These are phyloP conservation scores for Sebastes alutus DNA, from an alignment of 2,797 vertebrate species.

Conservation along the genomic window DNA sequence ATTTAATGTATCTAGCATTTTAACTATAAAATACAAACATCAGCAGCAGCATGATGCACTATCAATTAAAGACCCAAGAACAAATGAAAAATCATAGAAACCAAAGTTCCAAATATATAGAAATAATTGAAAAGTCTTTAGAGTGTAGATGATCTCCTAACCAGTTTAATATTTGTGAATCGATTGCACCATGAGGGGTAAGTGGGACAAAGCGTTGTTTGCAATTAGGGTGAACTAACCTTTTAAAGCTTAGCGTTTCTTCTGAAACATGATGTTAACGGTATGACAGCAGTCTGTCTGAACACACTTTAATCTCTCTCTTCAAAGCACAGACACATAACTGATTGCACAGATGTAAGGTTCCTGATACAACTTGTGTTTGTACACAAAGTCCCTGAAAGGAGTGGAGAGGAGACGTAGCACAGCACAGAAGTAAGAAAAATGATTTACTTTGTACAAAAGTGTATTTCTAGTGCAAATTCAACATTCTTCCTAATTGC, in stretches of 20 bases:
- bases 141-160: background rate
- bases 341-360: constrained; percentile 27
- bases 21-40: background rate
- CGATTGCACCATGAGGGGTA: background rate
- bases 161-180: background rate
- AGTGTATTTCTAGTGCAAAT: constrained; percentile 40
- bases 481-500: constrained; percentile 13
- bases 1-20: background rate
- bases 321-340: background rate
- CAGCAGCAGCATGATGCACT: background rate
- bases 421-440: constrained; percentile 13
- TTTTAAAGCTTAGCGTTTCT: background rate
- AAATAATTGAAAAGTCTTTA: background rate
- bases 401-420: background rate
- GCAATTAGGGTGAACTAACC: constrained; percentile 18
- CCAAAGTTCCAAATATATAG: background rate
- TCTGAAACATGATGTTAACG: background rate
- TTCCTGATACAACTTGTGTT: constrained; percentile 24
- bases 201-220: background rate
- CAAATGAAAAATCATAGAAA: background rate
- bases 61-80: background rate
- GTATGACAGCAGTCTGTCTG: background rate
- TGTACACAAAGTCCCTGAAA: constrained; percentile 35
- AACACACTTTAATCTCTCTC: background rate
- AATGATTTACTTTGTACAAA: constrained; percentile 19